Evolutionary conservation across 2,888 invertebrate genomes (phyloP).

Genomic region (Meteorus colon): DNA sequence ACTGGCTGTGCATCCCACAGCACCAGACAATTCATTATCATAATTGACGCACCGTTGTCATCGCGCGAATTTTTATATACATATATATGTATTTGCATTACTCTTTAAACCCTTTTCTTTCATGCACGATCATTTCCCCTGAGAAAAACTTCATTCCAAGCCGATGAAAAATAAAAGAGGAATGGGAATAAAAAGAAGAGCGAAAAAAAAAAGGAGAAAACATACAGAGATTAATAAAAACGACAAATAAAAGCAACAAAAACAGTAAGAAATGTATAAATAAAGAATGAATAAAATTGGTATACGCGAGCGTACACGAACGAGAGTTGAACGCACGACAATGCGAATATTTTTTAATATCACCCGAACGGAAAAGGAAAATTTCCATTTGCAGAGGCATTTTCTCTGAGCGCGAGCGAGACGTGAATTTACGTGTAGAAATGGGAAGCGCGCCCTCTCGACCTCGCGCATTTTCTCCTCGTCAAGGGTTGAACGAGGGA

Average conservation of each 20-base stretch:
- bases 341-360: slow-evolving; percentile 46
- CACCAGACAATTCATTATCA: slow-evolving; percentile 58
- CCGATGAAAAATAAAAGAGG: slow-evolving; percentile 26
- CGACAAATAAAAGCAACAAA: neutral
- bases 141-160: slow-evolving; percentile 28
- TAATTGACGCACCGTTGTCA: slow-evolving; percentile 58
- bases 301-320: slow-evolving; percentile 3
- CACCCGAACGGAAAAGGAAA: slow-evolving; percentile 28
- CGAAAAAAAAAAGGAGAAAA: slow-evolving; percentile 11
- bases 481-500: slow-evolving; percentile 31
- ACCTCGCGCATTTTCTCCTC: slow-evolving; percentile 36
- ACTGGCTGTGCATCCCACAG: slow-evolving; percentile 57
- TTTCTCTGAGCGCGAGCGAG: slow-evolving; percentile 21
- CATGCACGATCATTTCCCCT: slow-evolving; percentile 39
- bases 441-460: slow-evolving; percentile 40
- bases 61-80: slow-evolving; percentile 43
- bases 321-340: slow-evolving; percentile 34
- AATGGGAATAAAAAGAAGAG: neutral
- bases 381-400: slow-evolving; percentile 32
- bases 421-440: slow-evolving; percentile 45
- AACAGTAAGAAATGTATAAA: slow-evolving; percentile 28
- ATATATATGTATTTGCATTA: slow-evolving; percentile 28
- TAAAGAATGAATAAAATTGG: slow-evolving; percentile 5
- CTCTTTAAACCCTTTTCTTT: slow-evolving; percentile 48
- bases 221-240: neutral